Base-by-base conservation (phyloP, 2,888 invertebrate genomes). In the Polyommatus icarus region DNA sequence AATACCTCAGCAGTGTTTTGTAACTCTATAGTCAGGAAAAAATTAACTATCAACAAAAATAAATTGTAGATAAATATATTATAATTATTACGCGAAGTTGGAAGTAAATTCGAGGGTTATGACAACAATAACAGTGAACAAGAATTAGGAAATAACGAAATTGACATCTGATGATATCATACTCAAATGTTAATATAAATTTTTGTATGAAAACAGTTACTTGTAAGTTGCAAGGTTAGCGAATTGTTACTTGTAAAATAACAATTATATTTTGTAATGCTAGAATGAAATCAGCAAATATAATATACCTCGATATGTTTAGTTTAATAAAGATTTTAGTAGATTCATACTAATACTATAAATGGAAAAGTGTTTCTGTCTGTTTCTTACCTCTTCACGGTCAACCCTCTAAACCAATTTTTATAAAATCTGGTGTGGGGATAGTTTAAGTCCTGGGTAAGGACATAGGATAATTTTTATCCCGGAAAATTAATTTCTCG, bases 161-260 rank as follows among this genome's bases (percentile, higher is more conserved):
- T 67, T 20, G 12, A 29, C 32, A 32, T 67, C 29, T 67, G 67
- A 67, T 67, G 67, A 67, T 29, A 67, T 67, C 67, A 67, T 67
- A 5, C 29, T 1, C 5, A 67, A 67, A 67, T 29, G 1, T 15
- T 29, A 67, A 32, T 32, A 67, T 67, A 15, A 67, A 15, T 67
- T 29, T 29, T 67, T 15, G 29, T 32, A 67, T 18, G 32, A 67
- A 67, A 67, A 67, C 67, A 32, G 15, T 67, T 67, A 61, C 61
- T 20, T 59, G 24, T 24, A 54, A 46, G 10, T 59, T 24, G 24
- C 61, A 61, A 61, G 24, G 61, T 24, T 61, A 61, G 61, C 61
- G 61, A 15, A 61, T 29, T 61, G 12, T 61, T 61, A 24, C 20
- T 59, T n/a, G 24, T 24, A 61, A 67, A 15, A 29, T 61, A 67